Base-by-base conservation (phyloP, 2,888 invertebrate species). In the Empis stercorea region DNA sequence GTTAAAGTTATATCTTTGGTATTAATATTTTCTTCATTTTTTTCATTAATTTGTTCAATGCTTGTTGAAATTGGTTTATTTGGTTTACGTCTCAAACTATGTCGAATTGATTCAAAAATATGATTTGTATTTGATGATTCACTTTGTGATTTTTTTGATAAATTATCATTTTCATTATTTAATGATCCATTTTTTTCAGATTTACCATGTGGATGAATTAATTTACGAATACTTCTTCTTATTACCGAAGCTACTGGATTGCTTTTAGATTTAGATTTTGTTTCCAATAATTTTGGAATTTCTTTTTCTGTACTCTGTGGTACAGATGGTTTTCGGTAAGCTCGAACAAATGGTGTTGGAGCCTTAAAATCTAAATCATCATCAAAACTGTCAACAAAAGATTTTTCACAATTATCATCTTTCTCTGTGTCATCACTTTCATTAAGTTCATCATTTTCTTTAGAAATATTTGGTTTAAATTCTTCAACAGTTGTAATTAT, bases 341-440 rank as follows among this genome's bases (percentile, higher is more conserved):
- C 59, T 11, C 69, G 62, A 11, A 66, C 62, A 54, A 69, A 69
- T 30, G 63, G 63, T 2, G 61, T 52, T 4, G 68, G 65, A 4
- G 59, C 56, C 51, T 62, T 64, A 14, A 63, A 61, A 44, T 65
- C 61, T 10, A 51, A 37, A 20, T 20, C 20, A 15, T 58, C 57
- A 9, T 57, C 9, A 30, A 40, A 16, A n/a, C 41, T 20, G 7
- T 16, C 44, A 1, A 11, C 15, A 11, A 37, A 38, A 3, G 10
- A 38, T n/a, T 20, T 15, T 14, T 5, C 15, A 11, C 3, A 36
- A 30, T 49, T 32, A 17, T 49, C 44, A 13, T 36, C 42, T 3
- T 44, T 36, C 30, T 39, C 42, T 10, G 34, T 13, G 7, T 45
- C 41, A 20, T 46, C 39, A 10, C 43, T 14, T 15, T 37, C 17